Evolutionary conservation across 2,797 vertebrate genomes (phyloP).

Genomic region (Rhadinocentrus ornatus): DNA sequence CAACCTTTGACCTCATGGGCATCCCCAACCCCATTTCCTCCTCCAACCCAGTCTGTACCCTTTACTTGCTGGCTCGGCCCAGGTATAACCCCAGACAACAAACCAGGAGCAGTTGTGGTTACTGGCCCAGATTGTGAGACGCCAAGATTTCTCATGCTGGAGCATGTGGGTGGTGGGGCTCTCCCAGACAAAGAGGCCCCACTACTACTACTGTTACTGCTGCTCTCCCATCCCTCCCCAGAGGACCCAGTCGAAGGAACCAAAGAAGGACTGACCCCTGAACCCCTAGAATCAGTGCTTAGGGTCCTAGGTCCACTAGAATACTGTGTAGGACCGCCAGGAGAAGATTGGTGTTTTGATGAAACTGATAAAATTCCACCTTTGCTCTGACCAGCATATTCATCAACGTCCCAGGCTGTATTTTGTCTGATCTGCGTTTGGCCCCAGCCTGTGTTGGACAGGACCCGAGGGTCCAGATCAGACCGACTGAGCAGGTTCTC

Average conservation of each 20-base stretch:
- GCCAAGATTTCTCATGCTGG: slow-evolving; percentile 76
- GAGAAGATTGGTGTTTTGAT: slow-evolving; percentile 68
- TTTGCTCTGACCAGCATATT: slow-evolving; percentile 72
- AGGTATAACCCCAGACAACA: slow-evolving; percentile 62
- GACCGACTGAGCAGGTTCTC: slow-evolving; percentile 94
- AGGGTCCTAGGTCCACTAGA: slow-evolving; percentile 68
- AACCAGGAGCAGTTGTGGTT: slow-evolving; percentile 57
- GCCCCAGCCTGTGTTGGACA: slow-evolving; percentile 98
- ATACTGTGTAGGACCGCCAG: slow-evolving; percentile 72
- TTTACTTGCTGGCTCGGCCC: slow-evolving; percentile 87
- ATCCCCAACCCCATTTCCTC: slow-evolving; percentile 68
- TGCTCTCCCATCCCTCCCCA: slow-evolving; percentile 93
- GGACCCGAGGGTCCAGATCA: slow-evolving; percentile 96
- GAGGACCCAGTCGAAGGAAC: slow-evolving; percentile 71
- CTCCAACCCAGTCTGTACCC: slow-evolving; percentile 88
- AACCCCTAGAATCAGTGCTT: slow-evolving; percentile 71
- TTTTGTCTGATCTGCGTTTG: slow-evolving; percentile 99
- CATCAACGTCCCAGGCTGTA: slow-evolving; percentile 93
- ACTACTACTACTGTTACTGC: slow-evolving; percentile 83
- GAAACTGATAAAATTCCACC: slow-evolving; percentile 74
- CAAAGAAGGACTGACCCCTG: slow-evolving; percentile 66
- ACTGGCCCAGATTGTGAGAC: slow-evolving; percentile 77
- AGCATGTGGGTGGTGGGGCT: slow-evolving; percentile 70
- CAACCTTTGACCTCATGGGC: slow-evolving; percentile 89
- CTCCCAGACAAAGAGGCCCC: slow-evolving; percentile 78